Percentiles rank a stretch among this genome's conserved stretches.
These are phyloP conservation scores for Cistogaster globosa DNA, from an alignment of 2,888 invertebrate genomes.

Conservation along the genomic window DNA sequence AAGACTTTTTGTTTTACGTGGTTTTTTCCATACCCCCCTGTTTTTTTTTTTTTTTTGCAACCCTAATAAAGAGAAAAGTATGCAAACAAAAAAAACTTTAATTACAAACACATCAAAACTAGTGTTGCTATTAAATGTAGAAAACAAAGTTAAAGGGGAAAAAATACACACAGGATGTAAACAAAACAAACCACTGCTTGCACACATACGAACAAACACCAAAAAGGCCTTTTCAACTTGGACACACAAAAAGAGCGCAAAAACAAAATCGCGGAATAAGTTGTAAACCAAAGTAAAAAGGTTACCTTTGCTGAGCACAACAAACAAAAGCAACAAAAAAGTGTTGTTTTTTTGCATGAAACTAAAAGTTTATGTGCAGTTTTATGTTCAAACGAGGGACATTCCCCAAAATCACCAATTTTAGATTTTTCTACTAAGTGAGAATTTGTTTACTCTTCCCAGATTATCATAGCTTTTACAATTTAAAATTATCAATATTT, in stretches of 20 bases:
- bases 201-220: conserved; percentile 18
- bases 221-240: conserved; percentile 38
- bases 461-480: too few relatives aligned
- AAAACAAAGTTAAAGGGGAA: conserved; percentile 9
- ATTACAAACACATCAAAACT: conserved; percentile 47
- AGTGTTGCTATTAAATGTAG: conserved; percentile 59
- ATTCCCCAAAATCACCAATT: too few relatives aligned
- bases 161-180: conserved; percentile 26
- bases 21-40: neutral
- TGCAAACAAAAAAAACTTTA: conserved; percentile 25
- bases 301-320: conserved; percentile 53
- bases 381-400: neutral
- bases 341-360: neutral
- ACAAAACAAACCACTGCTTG: conserved; percentile 54
- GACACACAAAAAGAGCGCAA: conserved; percentile 35
- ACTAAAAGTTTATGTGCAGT: conserved; percentile 7
- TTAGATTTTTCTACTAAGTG: too few relatives aligned
- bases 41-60: neutral
- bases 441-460: too few relatives aligned
- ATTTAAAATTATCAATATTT: too few relatives aligned
- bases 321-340: conserved; percentile 42
- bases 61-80: neutral
- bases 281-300: conserved; percentile 42
- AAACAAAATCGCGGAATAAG: conserved; percentile 16
- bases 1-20: conserved; percentile 43